Evolutionary conservation across 2,797 vertebrate species (phyloP), one percentile per base, ranked within the genome.

Genomic region (Argyrosomus regius): DNA sequence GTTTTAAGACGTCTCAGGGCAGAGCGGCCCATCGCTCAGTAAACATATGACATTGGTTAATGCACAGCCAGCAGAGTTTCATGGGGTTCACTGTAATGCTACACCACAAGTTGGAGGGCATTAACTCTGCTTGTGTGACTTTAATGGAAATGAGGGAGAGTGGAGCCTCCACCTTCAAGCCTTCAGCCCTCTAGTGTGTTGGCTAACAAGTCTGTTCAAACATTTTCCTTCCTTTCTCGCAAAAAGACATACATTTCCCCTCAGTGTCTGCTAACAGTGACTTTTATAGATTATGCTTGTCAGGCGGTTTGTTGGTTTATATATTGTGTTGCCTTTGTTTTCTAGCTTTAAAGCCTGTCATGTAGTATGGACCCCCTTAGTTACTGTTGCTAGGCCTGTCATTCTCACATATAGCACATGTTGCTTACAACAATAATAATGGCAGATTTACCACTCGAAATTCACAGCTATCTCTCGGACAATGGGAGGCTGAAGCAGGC

Each of bases 71-170:
- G 86, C 70, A 52, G 48, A 72, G 81, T 91, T 94, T 94, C 83
- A 90, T 85, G 86, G 88, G 87, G 86, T 89, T 90, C 77, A 79
- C 56, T 72, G 95, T 93, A 95, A 95, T 24, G 62, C 77, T 84
- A 95, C 88, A 94, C 94, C 89, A 87, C 86, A 87, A 81, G 88
- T 90, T 87, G 68, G 78, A 88, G 82, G 80, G 72, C 82, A 79
- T 93, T 90, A 84, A 91, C 87, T 87, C 69, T 89, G 92, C 89
- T 80, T 91, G 82, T 90, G 88, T 89, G 92, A 93, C 86, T 93
- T 94, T 93, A 90, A 92, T 93, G 83, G 93, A 85, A 85, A 81
- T 46, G 7, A 84, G 81, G 85, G 88, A 89, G 75, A 82, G 65
- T 22, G 57, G 65, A 80, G 68, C 62, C 85, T 87, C 83, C 69